Evolutionary conservation across 2,888 invertebrate genomes (phyloP).

Genomic region (Corbicula japonica): DNA sequence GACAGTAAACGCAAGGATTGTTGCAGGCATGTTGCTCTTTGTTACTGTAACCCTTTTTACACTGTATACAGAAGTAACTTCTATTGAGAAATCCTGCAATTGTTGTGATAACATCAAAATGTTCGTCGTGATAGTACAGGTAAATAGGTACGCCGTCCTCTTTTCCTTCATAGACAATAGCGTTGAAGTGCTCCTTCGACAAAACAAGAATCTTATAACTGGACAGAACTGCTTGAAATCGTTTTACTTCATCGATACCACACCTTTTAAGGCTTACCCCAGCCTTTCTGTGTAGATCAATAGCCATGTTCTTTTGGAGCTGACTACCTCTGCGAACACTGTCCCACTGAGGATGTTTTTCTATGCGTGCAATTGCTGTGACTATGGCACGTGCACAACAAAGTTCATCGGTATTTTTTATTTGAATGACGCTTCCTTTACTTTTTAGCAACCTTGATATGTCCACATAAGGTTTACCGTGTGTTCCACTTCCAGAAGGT

Average conservation of each 20-base stretch:
- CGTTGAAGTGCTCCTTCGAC: conserved; percentile 43
- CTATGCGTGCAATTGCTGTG: conserved; percentile 26
- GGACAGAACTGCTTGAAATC: conserved; percentile 23
- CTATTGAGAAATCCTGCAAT: conserved; percentile 27
- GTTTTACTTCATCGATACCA: conserved; percentile 32
- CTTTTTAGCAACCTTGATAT: no score
- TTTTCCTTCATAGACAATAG: conserved; percentile 26
- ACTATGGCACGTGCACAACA: no score
- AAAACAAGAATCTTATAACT: conserved; percentile 29
- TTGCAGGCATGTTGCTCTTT: conserved; percentile 27
- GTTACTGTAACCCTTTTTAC: conserved; percentile 55
- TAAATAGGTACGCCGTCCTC: conserved; percentile 14
- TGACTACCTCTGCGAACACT: conserved; percentile 13
- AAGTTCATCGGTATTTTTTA: no score
- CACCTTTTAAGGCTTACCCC: conserved; percentile 6
- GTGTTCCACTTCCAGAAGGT: no score
- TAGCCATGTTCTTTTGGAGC: conserved; percentile 34
- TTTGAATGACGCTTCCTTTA: no score
- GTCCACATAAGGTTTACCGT: no score
- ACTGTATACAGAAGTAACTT: no score
- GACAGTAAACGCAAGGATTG: background rate
- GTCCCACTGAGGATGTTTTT: conserved; percentile 42
- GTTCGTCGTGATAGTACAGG: no score
- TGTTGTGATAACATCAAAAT: conserved; percentile 29
- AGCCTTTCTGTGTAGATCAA: background rate